These are phyloP conservation scores for Acanthosoma haemorrhoidale DNA, from an alignment of 2,888 invertebrate genomes.

Conservation along the genomic window DNA sequence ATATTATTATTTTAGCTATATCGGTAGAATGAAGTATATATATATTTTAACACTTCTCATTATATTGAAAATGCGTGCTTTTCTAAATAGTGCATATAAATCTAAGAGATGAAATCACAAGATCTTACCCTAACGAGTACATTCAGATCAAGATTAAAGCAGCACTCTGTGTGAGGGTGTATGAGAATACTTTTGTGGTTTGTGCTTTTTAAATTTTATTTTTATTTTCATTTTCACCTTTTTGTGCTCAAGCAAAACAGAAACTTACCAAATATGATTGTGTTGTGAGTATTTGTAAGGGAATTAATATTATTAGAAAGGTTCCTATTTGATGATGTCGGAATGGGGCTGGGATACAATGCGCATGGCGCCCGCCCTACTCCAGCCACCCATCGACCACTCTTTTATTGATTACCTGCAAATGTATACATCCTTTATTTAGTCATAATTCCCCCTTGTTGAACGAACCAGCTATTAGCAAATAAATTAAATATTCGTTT, in stretches of 20 bases:
- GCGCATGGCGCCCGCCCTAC: neutral
- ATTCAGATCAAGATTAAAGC: conserved; percentile 14
- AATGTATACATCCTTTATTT: neutral
- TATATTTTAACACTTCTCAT: neutral
- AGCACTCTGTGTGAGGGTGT: conserved; percentile 1
- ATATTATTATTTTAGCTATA: too few species aligned
- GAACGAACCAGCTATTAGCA: too few species aligned
- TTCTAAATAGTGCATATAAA: conserved; percentile 10
- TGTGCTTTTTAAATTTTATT: conserved; percentile 3
- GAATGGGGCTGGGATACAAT: neutral
- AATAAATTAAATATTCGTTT: too few species aligned
- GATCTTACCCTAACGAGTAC: conserved; percentile 5
- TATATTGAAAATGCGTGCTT: neutral
- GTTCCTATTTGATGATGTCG: neutral
- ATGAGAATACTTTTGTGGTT: neutral
- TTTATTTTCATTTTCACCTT: conserved; percentile 4
- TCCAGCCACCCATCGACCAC: neutral
- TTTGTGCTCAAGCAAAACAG: conserved; percentile 5
- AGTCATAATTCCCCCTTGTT: too few species aligned
- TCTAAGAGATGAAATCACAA: neutral
- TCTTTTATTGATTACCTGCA: neutral
- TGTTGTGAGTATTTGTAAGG: neutral
- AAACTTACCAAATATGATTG: conserved; percentile 12
- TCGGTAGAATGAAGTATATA: too few species aligned
- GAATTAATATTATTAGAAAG: conserved; percentile 7